Evolutionary conservation across 2,888 invertebrate species (phyloP), one percentile per base, ranked within the genome.

Genomic region (Serripes groenlandicus): DNA sequence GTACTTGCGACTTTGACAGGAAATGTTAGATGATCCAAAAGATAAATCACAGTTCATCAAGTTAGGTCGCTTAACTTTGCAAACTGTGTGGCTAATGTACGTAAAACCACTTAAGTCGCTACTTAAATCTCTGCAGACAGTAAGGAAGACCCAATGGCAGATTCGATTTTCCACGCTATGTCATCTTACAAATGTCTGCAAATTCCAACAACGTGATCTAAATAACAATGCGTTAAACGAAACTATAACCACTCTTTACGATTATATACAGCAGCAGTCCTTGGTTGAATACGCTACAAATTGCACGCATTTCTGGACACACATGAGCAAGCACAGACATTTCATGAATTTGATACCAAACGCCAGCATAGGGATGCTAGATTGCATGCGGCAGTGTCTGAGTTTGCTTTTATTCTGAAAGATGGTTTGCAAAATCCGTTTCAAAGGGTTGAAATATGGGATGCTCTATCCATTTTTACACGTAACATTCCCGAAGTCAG

Each of bases 11-110:
- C 26, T 62, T 9, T 80, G 80, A 75, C 64, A 80, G 32, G 54
- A 80, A 26, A 34, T 80, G 75, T 54, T 74, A 37, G 79, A 79
- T 26, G 74, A 74, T 35, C 74, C 79, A 32, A 34, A 68, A 42
- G 74, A 74, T 21, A 79, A 58, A 49, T 56, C 73, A 35, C 52
- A 58, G 60, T 76, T 4, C 69, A 75, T 42, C 68, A 75, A 56
- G 42, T 69, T 26, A 21, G 75, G 58, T 72, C 69, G 76, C 68
- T 78, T 1, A 78, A 74, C 60, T 79, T 75, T 79, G 35, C 75
- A 70, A 66, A n/a, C n/a, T n/a, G n/a, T n/a, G n/a, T n/a, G n/a
- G n/a, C 79, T 60, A 79, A 79, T 69, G 69, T 74, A 4, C 73
- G 69, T 35, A 69, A 49, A 74, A 69, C 74, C 7, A 1, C n/a